phyloP scores from a whole-genome alignment of 1,140 invertebrate species.

The Zaprionus camerounensis region DNA sequence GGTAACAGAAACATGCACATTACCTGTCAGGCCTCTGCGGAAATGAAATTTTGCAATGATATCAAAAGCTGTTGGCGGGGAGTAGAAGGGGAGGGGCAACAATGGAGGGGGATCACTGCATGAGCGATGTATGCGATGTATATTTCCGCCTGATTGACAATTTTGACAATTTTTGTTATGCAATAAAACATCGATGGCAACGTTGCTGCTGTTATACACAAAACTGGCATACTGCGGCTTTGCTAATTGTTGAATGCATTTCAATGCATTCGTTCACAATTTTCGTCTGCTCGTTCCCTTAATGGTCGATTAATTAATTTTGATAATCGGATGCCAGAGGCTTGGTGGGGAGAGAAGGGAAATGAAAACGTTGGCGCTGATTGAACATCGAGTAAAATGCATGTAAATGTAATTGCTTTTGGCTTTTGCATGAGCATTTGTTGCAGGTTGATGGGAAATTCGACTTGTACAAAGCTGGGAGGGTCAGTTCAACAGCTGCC shows the following conservation, averaged over 20 bases:
- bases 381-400: slow-evolving; percentile 69
- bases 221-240: slow-evolving; percentile 49
- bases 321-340: slow-evolving; percentile 46
- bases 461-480: neutral
- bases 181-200: slow-evolving; percentile 62
- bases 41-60: slow-evolving; percentile 80
- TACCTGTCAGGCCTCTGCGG: slow-evolving; percentile 67
- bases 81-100: neutral
- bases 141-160: slow-evolving; percentile 62
- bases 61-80: slow-evolving; percentile 17
- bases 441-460: neutral
- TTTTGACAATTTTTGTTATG: slow-evolving; percentile 79
- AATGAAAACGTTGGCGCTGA: slow-evolving; percentile 45
- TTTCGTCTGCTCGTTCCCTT: slow-evolving; percentile 13
- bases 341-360: neutral
- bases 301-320: slow-evolving; percentile 64
- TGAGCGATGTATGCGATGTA: slow-evolving; percentile 16
- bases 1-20: slow-evolving; percentile 34
- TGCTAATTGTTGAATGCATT: slow-evolving; percentile 44
- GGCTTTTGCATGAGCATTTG: slow-evolving; percentile 3
- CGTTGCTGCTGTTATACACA: slow-evolving; percentile 30
- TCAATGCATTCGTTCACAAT: slow-evolving; percentile 41
- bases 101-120: slow-evolving; percentile 38
- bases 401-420: slow-evolving; percentile 70
- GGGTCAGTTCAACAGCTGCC: no score